Conservation (phyloP, 1,140 invertebrate genomes). For the Drosophila melanogaster region Release_6_plus_ISO1_MT NT_037436.4:14618501-14619000, state of each 20-base stretch:
- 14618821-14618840: not conserved
- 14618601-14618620: constrained; percentile 23
- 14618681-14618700: not conserved
- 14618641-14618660: constrained; percentile 1
- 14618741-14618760: not conserved
- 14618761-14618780: not conserved
- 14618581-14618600: constrained; percentile 47
- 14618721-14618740: not conserved
- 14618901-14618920: no score
- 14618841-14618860: no score
- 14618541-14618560: constrained; percentile 16
- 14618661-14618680: constrained; percentile 15
- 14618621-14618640: not conserved
- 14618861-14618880: no score
- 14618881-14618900: no score
- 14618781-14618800: constrained; percentile 16
- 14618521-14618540: constrained; percentile 49
- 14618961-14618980: not conserved
- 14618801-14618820: not conserved
- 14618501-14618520: constrained; percentile 12
- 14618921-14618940: no score
- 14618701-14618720: not conserved
- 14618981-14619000: not conserved
- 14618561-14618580: constrained; percentile 27
- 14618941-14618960: no score